These are phyloP conservation scores for Rotaria socialis DNA, from an alignment of 2,888 invertebrate genomes.

Conservation along the genomic window DNA sequence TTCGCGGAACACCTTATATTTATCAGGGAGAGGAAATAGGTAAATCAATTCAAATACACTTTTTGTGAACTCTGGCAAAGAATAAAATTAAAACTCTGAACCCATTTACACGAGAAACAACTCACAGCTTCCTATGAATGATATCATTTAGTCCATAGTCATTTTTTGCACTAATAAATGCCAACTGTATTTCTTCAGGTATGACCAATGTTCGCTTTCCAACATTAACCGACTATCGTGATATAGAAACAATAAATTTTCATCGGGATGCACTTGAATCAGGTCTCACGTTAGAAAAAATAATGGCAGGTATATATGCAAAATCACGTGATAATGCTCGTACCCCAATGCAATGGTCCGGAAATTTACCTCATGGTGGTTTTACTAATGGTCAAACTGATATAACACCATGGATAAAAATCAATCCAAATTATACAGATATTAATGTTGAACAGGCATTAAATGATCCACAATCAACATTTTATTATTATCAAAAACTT, in stretches of 20 bases:
- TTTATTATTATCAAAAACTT: slow-evolving; percentile 32
- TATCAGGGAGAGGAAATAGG: slow-evolving; percentile 38
- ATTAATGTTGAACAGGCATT: slow-evolving; percentile 37
- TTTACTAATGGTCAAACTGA: not conserved
- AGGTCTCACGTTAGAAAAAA: not conserved
- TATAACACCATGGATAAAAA: not conserved
- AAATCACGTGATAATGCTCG: slow-evolving; percentile 36
- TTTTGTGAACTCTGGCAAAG: too few relatives aligned
- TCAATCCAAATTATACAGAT: slow-evolving; percentile 20
- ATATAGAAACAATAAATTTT: slow-evolving; percentile 30
- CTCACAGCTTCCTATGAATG: too few relatives aligned
- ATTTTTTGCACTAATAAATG: too few relatives aligned
- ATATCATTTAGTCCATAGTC: too few relatives aligned
- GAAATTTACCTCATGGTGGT: not conserved
- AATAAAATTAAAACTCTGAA: too few relatives aligned
- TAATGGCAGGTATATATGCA: not conserved
- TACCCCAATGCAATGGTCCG: slow-evolving; percentile 2
- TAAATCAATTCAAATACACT: too few relatives aligned
- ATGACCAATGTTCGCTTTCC: slow-evolving; percentile 25
- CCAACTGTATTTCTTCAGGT: not conserved
- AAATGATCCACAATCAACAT: not conserved
- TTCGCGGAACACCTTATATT: slow-evolving; percentile 20
- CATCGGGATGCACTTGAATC: not conserved
- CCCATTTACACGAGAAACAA: too few relatives aligned
- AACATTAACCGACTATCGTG: not conserved